Base-by-base conservation (phyloP, 2,888 invertebrate genomes). In the Apodemia duryi region DNA sequence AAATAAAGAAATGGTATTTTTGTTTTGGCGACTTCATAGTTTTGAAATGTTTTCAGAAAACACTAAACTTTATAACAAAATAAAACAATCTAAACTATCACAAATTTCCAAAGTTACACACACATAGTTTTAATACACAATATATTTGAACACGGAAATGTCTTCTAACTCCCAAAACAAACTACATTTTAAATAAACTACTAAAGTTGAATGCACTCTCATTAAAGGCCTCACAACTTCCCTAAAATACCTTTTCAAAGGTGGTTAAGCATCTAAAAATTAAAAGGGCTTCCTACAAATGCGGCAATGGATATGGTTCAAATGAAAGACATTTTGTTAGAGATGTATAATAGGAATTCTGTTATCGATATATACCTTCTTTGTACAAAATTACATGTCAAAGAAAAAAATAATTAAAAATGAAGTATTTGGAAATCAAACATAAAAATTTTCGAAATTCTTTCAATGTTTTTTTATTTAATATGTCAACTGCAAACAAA, bases 131-230 rank as follows among this genome's bases (percentile, higher is more conserved):
- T 46, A 28, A 6, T 10, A 46, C 13, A 43, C 11, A 46, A 46
- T 49, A 61, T 38, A 21, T 64, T 61, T 38, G 49, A 74, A 74
- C 85, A 88, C 88, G 88, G 89, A 88, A 89, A 87, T 80, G 83
- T 74, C 77, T 74, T 77, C 77, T 77, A 78, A 84, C 81, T 85
- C 86, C 84, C 79, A 82, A 88, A 87, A 82, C 81, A 78, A 78
- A 82, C 81, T 79, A 79, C 81, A 80, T 82, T 85, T 83, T 81
- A 81, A 78, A 71, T 73, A 72, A 69, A 69, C 66, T 66, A 67
- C 76, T 73, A 77, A 83, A 82, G 88, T 85, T 88, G 83, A 87
- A 88, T 75, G 91, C 83, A 81, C 90, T 86, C 89, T 89, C 86
- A 89, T 90, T 90, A 90, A 89, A 88, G 84, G 82, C 85, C 80